Percentiles rank a stretch among this genome's conserved stretches.
phyloP scores from a whole-genome alignment of 2,113 vertebrate genomes.

The Spea multiplicata region DNA sequence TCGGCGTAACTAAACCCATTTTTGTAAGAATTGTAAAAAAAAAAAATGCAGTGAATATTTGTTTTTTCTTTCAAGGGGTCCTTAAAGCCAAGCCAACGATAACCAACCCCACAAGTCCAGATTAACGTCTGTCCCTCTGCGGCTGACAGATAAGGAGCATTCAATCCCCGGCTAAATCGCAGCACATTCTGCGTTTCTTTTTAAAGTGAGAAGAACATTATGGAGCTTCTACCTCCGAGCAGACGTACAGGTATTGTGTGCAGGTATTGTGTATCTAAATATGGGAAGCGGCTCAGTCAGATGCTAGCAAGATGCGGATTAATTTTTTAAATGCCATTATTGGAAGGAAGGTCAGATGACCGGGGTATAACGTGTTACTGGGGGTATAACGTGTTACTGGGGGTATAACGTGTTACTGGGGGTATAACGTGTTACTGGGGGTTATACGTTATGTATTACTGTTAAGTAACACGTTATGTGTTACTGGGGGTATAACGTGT shows the following conservation, averaged over 20 bases:
- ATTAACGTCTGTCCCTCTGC: conserved; percentile 53
- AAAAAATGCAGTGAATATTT: background rate
- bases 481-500: background rate
- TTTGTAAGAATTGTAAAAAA: background rate
- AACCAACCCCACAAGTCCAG: conserved; percentile 56
- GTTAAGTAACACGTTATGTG: background rate
- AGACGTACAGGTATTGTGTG: conserved; percentile 9
- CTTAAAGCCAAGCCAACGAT: conserved; percentile 49
- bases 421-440: background rate
- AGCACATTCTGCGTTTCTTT: conserved; percentile 48
- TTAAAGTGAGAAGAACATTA: conserved; percentile 50
- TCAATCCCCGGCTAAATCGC: conserved; percentile 49
- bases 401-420: background rate
- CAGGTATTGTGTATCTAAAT: background rate
- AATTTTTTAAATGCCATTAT: background rate
- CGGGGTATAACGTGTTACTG: background rate
- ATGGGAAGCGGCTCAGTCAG: conserved; percentile 8
- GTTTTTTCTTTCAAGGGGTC: conserved; percentile 47
- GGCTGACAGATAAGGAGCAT: conserved; percentile 51
- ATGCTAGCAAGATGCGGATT: conserved; percentile 30
- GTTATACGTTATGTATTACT: too few relatives aligned
- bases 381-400: background rate
- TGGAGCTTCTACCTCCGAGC: conserved; percentile 13
- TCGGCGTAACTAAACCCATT: too few relatives aligned
- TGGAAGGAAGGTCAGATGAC: background rate